phyloP scores from a whole-genome alignment of 64 coral and sea anemone species.

The Anthopleura sola region DNA sequence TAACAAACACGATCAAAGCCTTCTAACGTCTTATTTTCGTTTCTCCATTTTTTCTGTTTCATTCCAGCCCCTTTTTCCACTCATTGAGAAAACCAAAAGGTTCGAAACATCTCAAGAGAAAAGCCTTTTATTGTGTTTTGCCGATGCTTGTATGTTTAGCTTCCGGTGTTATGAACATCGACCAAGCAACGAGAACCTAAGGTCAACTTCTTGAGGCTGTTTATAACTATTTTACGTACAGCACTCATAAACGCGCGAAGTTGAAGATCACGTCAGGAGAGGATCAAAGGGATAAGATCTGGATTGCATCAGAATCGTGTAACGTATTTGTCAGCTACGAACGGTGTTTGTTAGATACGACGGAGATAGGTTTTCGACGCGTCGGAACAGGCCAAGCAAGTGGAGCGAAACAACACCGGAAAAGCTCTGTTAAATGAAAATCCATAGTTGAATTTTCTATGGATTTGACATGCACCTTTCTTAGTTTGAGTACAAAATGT shows the following conservation, averaged over 20 bases:
- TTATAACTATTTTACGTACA: neutral
- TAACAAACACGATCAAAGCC: too few species aligned
- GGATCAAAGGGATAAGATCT: neutral
- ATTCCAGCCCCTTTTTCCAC: neutral
- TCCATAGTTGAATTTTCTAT: neutral
- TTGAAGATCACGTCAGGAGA: neutral
- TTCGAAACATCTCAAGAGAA: neutral
- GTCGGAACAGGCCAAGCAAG: neutral
- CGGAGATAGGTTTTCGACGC: constrained; percentile 8
- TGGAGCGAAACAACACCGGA: constrained; percentile 3
- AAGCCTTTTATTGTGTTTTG: neutral
- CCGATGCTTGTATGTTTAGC: neutral
- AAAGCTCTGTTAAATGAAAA: neutral
- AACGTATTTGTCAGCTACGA: neutral
- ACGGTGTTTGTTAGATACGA: constrained; percentile 3
- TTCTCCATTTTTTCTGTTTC: neutral
- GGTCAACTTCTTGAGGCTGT: neutral
- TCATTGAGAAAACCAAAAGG: too few species aligned
- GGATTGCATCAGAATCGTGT: neutral
- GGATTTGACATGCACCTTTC: neutral
- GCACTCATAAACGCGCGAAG: neutral
- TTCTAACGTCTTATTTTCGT: too few species aligned
- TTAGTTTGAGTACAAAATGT: neutral
- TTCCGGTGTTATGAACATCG: neutral
- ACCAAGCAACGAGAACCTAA: neutral